Evolutionary conservation across 2,113 vertebrate genomes (phyloP).

Genomic region (Mesocricetus auratus): DNA sequence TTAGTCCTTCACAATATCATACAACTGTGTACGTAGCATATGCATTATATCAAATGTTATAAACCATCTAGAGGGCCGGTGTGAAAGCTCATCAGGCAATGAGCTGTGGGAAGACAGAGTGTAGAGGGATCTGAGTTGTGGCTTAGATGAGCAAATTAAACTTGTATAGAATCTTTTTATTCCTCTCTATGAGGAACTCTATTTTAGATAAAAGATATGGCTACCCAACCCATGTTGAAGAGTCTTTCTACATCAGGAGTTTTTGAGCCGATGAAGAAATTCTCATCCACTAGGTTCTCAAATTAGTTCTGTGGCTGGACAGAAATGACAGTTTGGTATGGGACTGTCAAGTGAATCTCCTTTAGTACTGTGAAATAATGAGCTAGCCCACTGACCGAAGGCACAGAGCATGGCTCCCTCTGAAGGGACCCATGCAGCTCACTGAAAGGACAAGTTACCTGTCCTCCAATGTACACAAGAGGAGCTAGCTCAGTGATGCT

Average conservation of each 20-base stretch:
- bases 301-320: conserved; percentile 47
- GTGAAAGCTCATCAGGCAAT: background rate
- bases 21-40: background rate
- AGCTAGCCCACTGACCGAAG: background rate
- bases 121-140: background rate
- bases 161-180: background rate
- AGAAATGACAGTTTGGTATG: conserved; percentile 33
- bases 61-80: background rate
- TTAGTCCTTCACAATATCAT: background rate
- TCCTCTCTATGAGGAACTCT: background rate
- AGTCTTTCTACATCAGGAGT: background rate
- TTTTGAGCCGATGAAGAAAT: conserved; percentile 42
- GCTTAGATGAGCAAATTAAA: background rate
- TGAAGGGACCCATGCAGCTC: background rate
- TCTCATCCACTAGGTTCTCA: conserved; percentile 11
- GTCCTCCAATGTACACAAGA: background rate
- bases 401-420: background rate
- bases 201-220: conserved; percentile 32
- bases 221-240: background rate
- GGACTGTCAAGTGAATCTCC: conserved; percentile 46
- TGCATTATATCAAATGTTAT: background rate
- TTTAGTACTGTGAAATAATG: background rate
- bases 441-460: background rate
- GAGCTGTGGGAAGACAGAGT: background rate
- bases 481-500: background rate